phyloP scores from a whole-genome alignment of 2,888 invertebrate species.

The Orgyia antiqua region DNA sequence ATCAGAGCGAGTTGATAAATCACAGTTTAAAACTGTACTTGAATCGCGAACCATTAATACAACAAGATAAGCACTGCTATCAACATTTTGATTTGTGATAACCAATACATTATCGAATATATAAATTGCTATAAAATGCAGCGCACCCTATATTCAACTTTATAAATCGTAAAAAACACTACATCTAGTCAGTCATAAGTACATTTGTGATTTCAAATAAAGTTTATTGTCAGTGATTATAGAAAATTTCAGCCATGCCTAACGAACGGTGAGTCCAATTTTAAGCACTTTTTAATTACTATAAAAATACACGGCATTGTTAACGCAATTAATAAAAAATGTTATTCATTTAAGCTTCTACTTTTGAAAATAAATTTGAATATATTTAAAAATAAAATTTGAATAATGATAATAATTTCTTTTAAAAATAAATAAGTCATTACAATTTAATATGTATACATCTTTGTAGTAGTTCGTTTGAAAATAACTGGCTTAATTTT shows the following conservation, averaged over 20 bases:
- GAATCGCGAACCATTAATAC: constrained; percentile 13
- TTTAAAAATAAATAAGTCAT: no score
- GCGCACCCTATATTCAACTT: constrained; percentile 10
- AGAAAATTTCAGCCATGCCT: constrained; percentile 15
- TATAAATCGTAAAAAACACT: constrained; percentile 16
- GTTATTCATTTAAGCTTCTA: no score
- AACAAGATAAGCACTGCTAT: constrained; percentile 26
- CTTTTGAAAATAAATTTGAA: no score
- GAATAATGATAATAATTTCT: no score
- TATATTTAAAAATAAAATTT: not conserved
- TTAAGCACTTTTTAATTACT: no score
- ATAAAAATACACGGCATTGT: no score
- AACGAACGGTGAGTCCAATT: constrained; percentile 15
- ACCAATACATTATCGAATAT: constrained; percentile 25
- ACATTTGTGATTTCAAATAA: constrained; percentile 5
- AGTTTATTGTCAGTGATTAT: constrained; percentile 1
- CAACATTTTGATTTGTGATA: constrained; percentile 29
- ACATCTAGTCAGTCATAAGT: constrained; percentile 10
- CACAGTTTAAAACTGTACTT: constrained; percentile 19
- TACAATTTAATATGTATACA: no score
- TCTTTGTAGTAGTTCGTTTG: no score
- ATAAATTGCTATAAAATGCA: constrained; percentile 22
- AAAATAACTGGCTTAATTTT: no score
- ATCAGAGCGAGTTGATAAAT: constrained; percentile 16
- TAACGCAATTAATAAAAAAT: no score